These are phyloP conservation scores for Agapornis canus DNA, from an alignment of 2,797 vertebrate species.

Conservation along the genomic window DNA sequence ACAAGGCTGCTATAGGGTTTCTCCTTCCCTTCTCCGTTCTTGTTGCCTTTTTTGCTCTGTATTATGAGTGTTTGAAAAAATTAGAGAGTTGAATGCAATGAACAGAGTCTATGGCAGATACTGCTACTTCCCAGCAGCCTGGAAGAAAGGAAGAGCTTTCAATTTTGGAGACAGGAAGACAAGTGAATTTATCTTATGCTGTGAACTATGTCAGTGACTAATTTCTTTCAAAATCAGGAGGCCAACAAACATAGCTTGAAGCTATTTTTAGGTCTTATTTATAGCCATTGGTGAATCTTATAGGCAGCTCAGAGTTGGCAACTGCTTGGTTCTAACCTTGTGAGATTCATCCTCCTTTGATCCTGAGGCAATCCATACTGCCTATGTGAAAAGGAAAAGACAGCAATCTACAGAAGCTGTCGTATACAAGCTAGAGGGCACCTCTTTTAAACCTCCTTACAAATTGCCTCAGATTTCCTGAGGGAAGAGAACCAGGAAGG, in stretches of 20 bases:
- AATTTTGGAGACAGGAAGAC: neutral
- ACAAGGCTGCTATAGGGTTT: neutral
- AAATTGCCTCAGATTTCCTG: constrained; percentile 13
- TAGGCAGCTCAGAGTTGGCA: neutral
- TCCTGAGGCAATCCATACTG: neutral
- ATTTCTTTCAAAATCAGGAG: neutral
- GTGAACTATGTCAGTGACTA: neutral
- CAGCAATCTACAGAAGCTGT: neutral
- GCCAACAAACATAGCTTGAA: neutral
- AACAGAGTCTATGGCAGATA: neutral
- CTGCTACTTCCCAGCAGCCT: neutral
- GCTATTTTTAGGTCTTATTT: neutral
- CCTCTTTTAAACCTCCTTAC: neutral
- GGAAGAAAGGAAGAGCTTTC: neutral
- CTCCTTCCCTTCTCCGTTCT: neutral
- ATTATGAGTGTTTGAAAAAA: neutral
- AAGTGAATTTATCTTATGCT: neutral
- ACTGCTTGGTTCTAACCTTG: neutral
- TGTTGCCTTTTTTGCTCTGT: neutral
- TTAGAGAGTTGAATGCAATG: neutral
- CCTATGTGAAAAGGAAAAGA: neutral
- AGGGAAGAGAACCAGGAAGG: neutral
- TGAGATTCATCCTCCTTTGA: neutral
- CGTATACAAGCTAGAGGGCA: neutral
- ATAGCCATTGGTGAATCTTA: neutral